A percentile compares a stretch with the other conserved stretches of the same genome.
phyloP scores from a whole-genome alignment of 1,140 invertebrate species.

The Brachionus sp. region DNA sequence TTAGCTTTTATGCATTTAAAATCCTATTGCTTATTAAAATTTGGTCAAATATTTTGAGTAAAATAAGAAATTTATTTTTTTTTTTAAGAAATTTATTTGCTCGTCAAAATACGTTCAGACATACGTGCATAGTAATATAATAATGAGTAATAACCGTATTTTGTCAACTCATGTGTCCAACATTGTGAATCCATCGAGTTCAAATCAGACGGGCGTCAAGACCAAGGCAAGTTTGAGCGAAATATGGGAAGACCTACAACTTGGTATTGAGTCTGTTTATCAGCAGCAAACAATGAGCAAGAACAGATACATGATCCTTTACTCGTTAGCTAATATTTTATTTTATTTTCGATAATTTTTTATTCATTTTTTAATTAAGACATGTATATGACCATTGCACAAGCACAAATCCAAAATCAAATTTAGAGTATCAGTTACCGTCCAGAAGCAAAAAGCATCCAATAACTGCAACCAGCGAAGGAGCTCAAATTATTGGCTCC shows the following conservation, averaged over 20 bases:
- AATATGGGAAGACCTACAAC: conserved; percentile 12
- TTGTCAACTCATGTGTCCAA: conserved; percentile 24
- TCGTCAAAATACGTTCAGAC: background rate
- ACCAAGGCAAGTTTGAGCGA: conserved; percentile 1
- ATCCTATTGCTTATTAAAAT: background rate
- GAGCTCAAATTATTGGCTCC: conserved; percentile 29
- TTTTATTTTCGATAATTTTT: background rate
- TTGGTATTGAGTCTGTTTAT: conserved; percentile 31
- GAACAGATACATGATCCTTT: conserved; percentile 18
- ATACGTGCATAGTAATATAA: background rate
- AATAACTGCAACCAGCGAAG: background rate
- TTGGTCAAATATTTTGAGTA: background rate
- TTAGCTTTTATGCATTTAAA: background rate
- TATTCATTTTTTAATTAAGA: background rate
- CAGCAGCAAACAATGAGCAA: conserved; percentile 41
- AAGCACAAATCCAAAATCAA: background rate
- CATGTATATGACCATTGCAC: conserved; percentile 44
- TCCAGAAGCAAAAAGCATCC: background rate
- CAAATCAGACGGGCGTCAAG: background rate
- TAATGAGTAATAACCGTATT: conserved; percentile 19
- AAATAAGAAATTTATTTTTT: background rate
- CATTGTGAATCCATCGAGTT: background rate
- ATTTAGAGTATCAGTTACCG: background rate
- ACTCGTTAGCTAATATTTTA: background rate
- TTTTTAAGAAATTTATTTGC: background rate